Percentiles rank a stretch among this genome's conserved stretches.
Evolutionary conservation across 2,888 invertebrate species (phyloP).

Genomic region (Globia sparganii): DNA sequence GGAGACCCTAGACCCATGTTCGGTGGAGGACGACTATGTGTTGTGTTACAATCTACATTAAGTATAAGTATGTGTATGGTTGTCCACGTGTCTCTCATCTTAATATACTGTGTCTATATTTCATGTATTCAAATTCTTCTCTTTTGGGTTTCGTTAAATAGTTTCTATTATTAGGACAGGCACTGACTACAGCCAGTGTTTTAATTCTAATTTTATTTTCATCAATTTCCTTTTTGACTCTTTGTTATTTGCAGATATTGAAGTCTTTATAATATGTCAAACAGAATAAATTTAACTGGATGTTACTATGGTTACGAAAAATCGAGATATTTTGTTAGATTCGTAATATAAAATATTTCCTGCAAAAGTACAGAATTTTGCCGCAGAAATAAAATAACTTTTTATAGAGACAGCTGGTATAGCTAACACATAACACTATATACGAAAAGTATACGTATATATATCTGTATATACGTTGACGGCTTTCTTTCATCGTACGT

Average conservation of each 20-base stretch:
- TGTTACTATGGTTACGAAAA: neutral
- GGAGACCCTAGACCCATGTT: conserved; percentile 45
- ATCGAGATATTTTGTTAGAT: neutral
- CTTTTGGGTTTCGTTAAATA: neutral
- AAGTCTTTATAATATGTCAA: neutral
- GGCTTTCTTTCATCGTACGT: conserved; percentile 43
- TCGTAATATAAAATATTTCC: neutral
- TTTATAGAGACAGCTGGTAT: conserved; percentile 7
- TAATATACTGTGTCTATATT: conserved; percentile 3
- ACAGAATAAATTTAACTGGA: neutral
- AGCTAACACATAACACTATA: conserved; percentile 12
- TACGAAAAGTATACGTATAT: neutral
- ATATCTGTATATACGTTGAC: conserved; percentile 6
- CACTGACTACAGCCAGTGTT: neutral
- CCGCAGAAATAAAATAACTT: conserved; percentile 31
- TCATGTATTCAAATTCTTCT: neutral
- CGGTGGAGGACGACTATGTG: conserved; percentile 28
- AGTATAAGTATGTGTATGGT: neutral
- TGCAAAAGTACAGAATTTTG: neutral
- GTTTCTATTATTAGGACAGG: neutral
- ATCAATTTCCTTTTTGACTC: neutral
- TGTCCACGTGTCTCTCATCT: neutral
- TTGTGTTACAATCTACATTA: conserved; percentile 34
- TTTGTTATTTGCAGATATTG: neutral
- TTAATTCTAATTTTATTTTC: neutral